Percentiles rank a stretch among this genome's conserved stretches.
Evolutionary conservation across 2,797 vertebrate genomes (phyloP).

Genomic region (Scleropages formosus): DNA sequence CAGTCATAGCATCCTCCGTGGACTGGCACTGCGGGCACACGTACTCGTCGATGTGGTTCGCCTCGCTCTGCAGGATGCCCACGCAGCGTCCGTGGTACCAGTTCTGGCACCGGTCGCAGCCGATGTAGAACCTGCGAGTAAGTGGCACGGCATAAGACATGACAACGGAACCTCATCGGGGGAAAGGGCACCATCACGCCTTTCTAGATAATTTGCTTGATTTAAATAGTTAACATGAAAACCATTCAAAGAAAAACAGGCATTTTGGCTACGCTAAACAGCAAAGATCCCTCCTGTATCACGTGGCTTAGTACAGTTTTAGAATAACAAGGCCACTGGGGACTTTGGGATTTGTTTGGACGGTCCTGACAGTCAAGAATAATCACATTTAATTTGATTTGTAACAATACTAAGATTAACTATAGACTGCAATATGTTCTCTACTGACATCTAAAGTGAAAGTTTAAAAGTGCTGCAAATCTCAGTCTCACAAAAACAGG

Average conservation of each 20-base stretch:
- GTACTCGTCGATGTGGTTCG: conserved; percentile 85
- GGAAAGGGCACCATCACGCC: too few species aligned
- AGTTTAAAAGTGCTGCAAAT: not conserved
- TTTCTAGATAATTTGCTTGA: too few species aligned
- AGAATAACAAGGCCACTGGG: not conserved
- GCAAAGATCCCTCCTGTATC: not conserved
- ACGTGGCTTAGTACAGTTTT: not conserved
- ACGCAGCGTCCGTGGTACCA: conserved; percentile 88
- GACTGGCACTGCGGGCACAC: conserved; percentile 87
- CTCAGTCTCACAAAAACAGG: too few species aligned
- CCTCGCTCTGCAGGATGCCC: conserved; percentile 85
- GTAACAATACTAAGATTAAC: not conserved
- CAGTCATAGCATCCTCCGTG: conserved; percentile 86
- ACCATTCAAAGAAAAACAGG: too few species aligned
- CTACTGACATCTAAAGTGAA: not conserved
- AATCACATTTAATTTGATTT: not conserved
- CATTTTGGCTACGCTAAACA: too few species aligned
- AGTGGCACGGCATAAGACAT: not conserved
- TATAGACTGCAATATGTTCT: not conserved
- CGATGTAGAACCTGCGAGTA: conserved; percentile 85
- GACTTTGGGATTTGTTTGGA: not conserved
- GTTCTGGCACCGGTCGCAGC: conserved; percentile 88
- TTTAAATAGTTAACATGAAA: not conserved
- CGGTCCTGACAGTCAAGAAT: not conserved
- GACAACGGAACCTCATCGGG: not conserved